A percentile compares a stretch with the other conserved stretches of the same genome.
Evolutionary conservation across 2,888 invertebrate genomes (phyloP).

Genomic region (Agrilus mali): DNA sequence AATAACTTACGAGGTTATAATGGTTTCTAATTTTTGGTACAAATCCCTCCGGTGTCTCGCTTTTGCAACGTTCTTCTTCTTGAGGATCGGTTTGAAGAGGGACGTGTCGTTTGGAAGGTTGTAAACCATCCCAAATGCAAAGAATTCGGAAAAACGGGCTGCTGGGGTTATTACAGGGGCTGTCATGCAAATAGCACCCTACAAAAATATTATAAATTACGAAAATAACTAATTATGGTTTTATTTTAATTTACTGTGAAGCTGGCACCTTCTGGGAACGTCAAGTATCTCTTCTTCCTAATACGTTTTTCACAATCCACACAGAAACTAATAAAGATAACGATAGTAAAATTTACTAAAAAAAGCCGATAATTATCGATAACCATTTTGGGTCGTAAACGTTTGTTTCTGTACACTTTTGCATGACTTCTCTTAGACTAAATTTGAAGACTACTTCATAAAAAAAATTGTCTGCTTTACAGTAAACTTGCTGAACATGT

Average conservation of each 20-base stretch:
- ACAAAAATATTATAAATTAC: constrained; percentile 13
- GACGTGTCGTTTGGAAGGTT: constrained; percentile 54
- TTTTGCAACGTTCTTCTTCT: constrained; percentile 36
- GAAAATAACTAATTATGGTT: constrained; percentile 23
- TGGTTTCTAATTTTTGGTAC: constrained; percentile 53
- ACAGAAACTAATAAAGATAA: constrained; percentile 2
- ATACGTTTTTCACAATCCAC: constrained; percentile 33
- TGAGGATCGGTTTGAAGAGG: constrained; percentile 14
- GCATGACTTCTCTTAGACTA: too few relatives aligned
- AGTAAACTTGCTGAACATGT: too few relatives aligned
- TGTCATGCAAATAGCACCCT: constrained; percentile 46
- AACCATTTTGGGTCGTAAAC: too few relatives aligned
- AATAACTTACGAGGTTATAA: constrained; percentile 56
- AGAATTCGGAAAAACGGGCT: constrained; percentile 50
- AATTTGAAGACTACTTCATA: too few relatives aligned
- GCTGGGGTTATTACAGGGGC: constrained; percentile 40
- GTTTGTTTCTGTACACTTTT: too few relatives aligned
- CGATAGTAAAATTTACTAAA: too few relatives aligned
- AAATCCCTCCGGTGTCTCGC: constrained; percentile 53
- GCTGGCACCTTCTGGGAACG: constrained; percentile 49
- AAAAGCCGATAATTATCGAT: too few relatives aligned
- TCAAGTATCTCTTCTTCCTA: constrained; percentile 48
- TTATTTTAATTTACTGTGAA: constrained; percentile 24
- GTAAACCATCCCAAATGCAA: constrained; percentile 64
- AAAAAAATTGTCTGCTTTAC: too few relatives aligned